A percentile compares a stretch with the other conserved stretches of the same genome.
phyloP scores from a whole-genome alignment of 2,888 invertebrate species.

The Coelogynopora nodosa region DNA sequence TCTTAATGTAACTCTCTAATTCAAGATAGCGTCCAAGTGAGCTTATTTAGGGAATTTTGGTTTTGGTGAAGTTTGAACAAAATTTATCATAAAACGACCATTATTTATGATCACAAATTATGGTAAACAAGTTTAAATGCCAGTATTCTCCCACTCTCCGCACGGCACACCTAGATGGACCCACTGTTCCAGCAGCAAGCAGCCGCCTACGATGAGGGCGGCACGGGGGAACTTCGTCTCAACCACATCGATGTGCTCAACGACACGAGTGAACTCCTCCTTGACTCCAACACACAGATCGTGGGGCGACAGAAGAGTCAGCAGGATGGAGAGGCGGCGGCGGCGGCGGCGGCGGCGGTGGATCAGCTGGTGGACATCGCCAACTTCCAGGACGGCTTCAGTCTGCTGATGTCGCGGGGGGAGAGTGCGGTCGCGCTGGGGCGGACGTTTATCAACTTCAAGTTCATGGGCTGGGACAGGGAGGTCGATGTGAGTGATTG shows the following conservation, averaged over 20 bases:
- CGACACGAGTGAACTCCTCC: slow-evolving; percentile 56
- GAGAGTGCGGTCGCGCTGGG: neutral
- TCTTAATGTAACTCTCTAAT: too few species aligned
- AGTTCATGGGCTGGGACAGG: slow-evolving; percentile 5
- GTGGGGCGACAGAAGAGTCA: neutral
- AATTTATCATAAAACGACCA: too few species aligned
- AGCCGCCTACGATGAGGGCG: slow-evolving; percentile 62
- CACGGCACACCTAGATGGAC: slow-evolving; percentile 60
- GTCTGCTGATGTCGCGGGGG: neutral
- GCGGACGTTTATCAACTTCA: neutral
- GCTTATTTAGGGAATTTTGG: too few species aligned
- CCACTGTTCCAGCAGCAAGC: slow-evolving; percentile 62
- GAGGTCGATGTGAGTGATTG: neutral
- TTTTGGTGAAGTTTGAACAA: too few species aligned
- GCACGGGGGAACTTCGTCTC: slow-evolving; percentile 59
- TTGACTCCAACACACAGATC: slow-evolving; percentile 56
- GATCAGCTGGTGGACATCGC: neutral
- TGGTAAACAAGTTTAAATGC: too few species aligned
- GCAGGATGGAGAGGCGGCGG: neutral
- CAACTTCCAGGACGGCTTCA: neutral
- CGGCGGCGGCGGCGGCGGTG: neutral
- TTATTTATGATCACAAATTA: too few species aligned
- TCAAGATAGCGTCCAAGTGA: too few species aligned
- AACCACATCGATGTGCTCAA: slow-evolving; percentile 57
- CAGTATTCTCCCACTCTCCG: too few species aligned